Evolutionary conservation across 2,888 invertebrate genomes (phyloP).

Genomic region (Calliscelio sp.): DNA sequence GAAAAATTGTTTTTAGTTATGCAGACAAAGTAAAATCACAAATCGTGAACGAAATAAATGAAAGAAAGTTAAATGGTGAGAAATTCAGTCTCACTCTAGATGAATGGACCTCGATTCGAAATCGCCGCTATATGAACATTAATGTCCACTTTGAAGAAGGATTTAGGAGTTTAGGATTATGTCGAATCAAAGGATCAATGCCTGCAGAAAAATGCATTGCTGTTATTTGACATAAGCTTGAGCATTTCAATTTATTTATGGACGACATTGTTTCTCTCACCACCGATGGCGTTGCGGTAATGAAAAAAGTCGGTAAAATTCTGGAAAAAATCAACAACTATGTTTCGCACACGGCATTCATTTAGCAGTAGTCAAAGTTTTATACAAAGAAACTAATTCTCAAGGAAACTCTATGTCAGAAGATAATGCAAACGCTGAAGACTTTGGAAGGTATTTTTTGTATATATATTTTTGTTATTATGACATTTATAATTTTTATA

Average conservation of each 20-base stretch:
- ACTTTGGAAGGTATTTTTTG: neutral
- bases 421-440: no score
- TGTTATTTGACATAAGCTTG: constrained; percentile 15
- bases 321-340: constrained; percentile 23
- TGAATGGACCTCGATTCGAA: constrained; percentile 21
- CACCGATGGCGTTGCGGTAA: constrained; percentile 69
- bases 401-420: neutral
- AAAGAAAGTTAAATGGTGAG: neutral
- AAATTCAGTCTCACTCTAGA: constrained; percentile 28
- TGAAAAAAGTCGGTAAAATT: constrained; percentile 48
- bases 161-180: constrained; percentile 32
- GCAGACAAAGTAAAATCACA: constrained; percentile 11
- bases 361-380: constrained; percentile 28
- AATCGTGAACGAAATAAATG: neutral
- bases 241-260: neutral
- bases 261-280: constrained; percentile 29
- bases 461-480: constrained; percentile 9
- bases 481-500: neutral
- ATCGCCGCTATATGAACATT: constrained; percentile 28
- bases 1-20: constrained; percentile 24
- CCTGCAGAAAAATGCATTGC: constrained; percentile 29
- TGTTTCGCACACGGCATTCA: constrained; percentile 32
- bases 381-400: neutral
- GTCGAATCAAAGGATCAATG: constrained; percentile 29
- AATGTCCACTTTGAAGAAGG: constrained; percentile 20